Conservation (phyloP, 2,797 vertebrate genomes). For the Acanthornis magna region DNA sequence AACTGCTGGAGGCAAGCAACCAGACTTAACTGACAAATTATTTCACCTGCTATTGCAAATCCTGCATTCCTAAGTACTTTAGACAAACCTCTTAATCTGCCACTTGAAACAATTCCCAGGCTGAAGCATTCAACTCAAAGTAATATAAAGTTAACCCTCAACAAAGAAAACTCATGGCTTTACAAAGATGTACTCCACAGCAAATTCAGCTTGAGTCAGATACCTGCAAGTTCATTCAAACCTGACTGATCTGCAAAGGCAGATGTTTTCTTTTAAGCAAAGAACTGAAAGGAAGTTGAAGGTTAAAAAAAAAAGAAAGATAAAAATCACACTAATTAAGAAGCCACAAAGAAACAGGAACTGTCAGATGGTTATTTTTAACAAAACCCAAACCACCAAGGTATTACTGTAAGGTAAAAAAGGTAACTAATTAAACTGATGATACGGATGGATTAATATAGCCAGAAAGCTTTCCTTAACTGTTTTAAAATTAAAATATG, state of each 20-base stretch:
- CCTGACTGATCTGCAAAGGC: not conserved
- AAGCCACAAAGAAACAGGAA: constrained; percentile 5
- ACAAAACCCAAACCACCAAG: not conserved
- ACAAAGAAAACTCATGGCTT: not conserved
- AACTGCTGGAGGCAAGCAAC: constrained; percentile 10
- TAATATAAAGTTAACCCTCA: constrained; percentile 16
- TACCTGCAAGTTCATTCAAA: not conserved
- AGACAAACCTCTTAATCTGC: constrained; percentile 39
- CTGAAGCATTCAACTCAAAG: not conserved
- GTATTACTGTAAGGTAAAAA: not conserved
- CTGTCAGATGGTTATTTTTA: not conserved
- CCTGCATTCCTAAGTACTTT: constrained; percentile 23
- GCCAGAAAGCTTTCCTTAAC: not conserved
- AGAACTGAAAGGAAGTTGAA: not conserved
- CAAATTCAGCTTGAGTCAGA: not conserved
- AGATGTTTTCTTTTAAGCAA: not conserved
- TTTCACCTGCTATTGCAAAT: constrained; percentile 41
- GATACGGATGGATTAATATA: not conserved
- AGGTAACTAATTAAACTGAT: not conserved
- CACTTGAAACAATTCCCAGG: constrained; percentile 51
- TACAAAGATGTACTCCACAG: not conserved
- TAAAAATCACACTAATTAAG: not conserved
- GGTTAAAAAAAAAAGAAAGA: not conserved
- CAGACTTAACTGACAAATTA: constrained; percentile 19
- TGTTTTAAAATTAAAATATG: not conserved